phyloP scores from a whole-genome alignment of 2,888 invertebrate genomes.

The Tenthredo livida region DNA sequence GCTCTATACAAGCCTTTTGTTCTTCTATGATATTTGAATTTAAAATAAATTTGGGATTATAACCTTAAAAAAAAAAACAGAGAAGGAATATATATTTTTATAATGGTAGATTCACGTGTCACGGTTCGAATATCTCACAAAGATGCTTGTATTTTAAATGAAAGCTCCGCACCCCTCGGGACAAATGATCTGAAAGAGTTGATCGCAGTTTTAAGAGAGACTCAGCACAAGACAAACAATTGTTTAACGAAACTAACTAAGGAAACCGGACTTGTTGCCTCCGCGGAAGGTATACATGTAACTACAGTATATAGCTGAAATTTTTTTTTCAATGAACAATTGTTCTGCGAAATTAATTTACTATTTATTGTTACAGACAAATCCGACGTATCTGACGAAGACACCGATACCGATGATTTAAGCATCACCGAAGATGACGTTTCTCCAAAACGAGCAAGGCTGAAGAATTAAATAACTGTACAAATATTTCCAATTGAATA shows the following conservation, averaged over 20 bases:
- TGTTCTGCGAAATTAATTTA: neutral
- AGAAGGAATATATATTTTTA: neutral
- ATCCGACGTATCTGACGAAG: conserved; percentile 61
- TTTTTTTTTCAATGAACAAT: neutral
- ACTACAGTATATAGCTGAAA: neutral
- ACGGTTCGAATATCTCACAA: conserved; percentile 61
- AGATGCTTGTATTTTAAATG: conserved; percentile 59
- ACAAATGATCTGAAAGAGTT: conserved; percentile 62
- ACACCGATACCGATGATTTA: conserved; percentile 26
- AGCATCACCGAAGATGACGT: conserved; percentile 54
- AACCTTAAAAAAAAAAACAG: neutral
- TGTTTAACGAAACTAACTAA: conserved; percentile 66
- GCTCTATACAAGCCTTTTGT: neutral
- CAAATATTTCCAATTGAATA: neutral
- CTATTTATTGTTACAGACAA: conserved; percentile 60
- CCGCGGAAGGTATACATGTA: neutral
- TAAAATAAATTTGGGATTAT: neutral
- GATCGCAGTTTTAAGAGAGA: conserved; percentile 63
- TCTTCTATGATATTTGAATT: neutral
- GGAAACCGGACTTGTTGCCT: neutral
- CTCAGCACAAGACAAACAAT: conserved; percentile 68
- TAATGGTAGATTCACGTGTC: conserved; percentile 50
- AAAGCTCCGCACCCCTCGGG: conserved; percentile 52
- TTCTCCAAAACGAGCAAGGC: conserved; percentile 35
- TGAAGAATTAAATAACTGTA: conserved; percentile 29